Evolutionary conservation across 1,140 invertebrate genomes (phyloP).

Genomic region (Leptinotarsa defecta): DNA sequence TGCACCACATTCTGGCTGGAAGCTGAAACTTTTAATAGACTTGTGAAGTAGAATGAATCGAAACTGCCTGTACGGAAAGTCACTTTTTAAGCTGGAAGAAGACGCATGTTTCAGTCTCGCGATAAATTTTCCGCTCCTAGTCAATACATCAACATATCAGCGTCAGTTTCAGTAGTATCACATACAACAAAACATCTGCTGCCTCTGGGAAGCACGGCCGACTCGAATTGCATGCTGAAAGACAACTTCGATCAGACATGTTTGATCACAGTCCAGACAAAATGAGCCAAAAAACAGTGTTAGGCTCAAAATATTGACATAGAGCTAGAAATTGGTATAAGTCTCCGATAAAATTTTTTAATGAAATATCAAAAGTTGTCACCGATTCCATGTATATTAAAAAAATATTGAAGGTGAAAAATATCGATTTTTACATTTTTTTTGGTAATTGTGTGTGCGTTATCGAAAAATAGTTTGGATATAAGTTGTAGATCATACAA

Average conservation of each 20-base stretch:
- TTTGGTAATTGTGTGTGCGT: too few species aligned
- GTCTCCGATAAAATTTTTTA: too few species aligned
- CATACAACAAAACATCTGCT: neutral
- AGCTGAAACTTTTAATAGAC: neutral
- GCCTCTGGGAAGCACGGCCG: neutral
- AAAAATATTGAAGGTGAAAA: too few species aligned
- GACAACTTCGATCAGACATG: neutral
- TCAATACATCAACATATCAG: conserved; percentile 6
- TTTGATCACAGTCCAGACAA: neutral
- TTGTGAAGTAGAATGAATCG: neutral
- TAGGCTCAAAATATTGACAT: too few species aligned
- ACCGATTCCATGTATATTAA: too few species aligned
- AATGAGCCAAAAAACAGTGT: too few species aligned
- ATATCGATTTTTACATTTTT: too few species aligned
- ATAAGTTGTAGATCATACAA: too few species aligned
- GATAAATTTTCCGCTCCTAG: neutral
- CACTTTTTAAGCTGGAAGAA: neutral
- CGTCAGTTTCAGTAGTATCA: neutral
- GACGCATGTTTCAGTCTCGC: neutral
- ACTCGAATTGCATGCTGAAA: neutral
- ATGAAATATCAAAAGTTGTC: too few species aligned
- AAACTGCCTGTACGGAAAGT: neutral
- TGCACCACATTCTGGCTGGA: neutral
- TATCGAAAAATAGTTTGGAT: too few species aligned
- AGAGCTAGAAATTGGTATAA: too few species aligned